These are phyloP conservation scores for Ciconia nigra DNA, from an alignment of 2,797 vertebrate species.

Conservation along the genomic window DNA sequence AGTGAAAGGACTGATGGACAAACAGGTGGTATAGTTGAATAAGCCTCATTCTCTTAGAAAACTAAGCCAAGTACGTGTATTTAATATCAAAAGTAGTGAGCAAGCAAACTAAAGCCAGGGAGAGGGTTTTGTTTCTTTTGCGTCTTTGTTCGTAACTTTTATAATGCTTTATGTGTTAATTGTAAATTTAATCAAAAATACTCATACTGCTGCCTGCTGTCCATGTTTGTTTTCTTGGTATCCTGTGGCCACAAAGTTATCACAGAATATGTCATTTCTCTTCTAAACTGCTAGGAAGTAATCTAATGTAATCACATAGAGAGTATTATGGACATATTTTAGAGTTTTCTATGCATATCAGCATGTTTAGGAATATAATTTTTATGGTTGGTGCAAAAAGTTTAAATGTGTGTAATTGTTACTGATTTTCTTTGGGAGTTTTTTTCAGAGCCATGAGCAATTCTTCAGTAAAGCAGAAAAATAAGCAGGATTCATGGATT, in stretches of 20 bases:
- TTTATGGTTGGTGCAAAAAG: background rate
- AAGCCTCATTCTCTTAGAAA: background rate
- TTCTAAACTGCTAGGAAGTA: background rate
- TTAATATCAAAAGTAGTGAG: background rate
- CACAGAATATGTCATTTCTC: background rate
- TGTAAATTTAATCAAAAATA: background rate
- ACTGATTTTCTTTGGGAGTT: background rate
- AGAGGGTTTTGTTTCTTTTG: background rate
- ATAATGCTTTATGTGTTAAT: background rate
- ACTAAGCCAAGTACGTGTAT: background rate
- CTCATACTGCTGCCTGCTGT: background rate
- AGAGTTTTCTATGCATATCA: background rate
- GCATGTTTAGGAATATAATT: background rate
- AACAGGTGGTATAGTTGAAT: background rate
- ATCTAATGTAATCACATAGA: background rate
- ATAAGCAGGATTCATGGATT: background rate
- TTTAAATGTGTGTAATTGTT: background rate
- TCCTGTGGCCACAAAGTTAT: background rate
- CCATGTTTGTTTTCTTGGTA: background rate
- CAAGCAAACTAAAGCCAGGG: background rate
- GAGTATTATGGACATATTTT: background rate
- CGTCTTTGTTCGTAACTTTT: background rate
- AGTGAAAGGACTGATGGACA: background rate
- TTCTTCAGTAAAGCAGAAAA: background rate
- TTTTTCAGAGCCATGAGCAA: background rate